These are phyloP conservation scores for Lymantria monacha DNA, from an alignment of 2,888 invertebrate species.

Conservation along the genomic window DNA sequence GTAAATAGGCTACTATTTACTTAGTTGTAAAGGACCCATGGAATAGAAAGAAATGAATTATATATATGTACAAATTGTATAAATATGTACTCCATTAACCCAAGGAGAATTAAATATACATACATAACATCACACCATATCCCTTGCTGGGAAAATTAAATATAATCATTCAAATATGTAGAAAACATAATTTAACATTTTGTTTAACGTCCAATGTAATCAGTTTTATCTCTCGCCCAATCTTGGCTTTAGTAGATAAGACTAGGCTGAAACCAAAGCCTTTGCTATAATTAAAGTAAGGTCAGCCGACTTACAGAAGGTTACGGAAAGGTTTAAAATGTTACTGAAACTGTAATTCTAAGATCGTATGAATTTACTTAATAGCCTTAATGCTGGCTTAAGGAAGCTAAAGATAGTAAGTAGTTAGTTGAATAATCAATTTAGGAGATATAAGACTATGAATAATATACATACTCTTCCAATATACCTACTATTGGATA, in stretches of 20 bases:
- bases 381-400: conserved; percentile 1
- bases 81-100: no score
- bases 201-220: conserved; percentile 6
- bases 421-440: not conserved
- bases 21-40: no score
- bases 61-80: no score
- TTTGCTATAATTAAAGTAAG: conserved; percentile 31
- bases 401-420: not conserved
- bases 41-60: no score
- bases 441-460: no score
- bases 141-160: no score
- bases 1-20: no score
- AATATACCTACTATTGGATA: no score
- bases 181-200: not conserved
- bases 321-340: conserved; percentile 19
- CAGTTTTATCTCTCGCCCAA: conserved; percentile 23
- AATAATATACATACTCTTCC: no score
- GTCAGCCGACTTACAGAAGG: conserved; percentile 23
- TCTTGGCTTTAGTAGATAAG: conserved; percentile 24
- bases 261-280: conserved; percentile 12
- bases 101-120: no score
- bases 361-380: conserved; percentile 1
- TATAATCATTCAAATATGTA: no score
- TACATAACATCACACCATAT: no score
- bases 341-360: conserved; percentile 8